Evolutionary conservation across 1,140 invertebrate genomes (phyloP).

Genomic region (Dryas iulia): DNA sequence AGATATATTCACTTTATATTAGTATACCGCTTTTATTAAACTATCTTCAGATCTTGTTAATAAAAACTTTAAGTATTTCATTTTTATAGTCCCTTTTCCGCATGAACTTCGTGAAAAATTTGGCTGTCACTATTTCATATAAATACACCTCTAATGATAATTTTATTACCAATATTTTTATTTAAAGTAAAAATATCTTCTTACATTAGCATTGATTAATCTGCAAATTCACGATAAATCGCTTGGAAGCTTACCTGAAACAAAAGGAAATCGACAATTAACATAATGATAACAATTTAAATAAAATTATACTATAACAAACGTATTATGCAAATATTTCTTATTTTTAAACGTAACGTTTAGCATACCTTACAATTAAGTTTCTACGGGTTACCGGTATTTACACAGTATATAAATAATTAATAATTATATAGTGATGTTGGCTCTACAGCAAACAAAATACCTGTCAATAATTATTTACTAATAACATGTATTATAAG

Average conservation of each 20-base stretch:
- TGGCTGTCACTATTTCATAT: no score
- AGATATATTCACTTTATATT: no score
- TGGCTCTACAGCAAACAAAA: neutral
- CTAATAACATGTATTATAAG: neutral
- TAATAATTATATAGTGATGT: no score
- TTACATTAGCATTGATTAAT: neutral
- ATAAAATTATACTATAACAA: neutral
- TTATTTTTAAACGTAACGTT: neutral
- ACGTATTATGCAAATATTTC: neutral
- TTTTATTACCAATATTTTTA: no score
- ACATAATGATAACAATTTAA: neutral
- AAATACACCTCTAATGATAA: no score
- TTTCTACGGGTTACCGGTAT: neutral
- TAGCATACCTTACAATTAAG: neutral
- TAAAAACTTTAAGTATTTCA: no score
- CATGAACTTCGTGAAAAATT: no score
- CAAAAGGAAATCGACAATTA: conserved; percentile 29
- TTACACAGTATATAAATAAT: neutral
- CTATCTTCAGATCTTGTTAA: no score
- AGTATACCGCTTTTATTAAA: no score
- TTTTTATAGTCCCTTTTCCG: no score
- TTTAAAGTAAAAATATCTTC: neutral
- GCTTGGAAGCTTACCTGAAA: conserved; percentile 47
- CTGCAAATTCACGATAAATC: neutral
- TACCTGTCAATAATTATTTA: neutral